Conservation (phyloP, 2,888 invertebrate genomes). For the Notodonta dromedarius region DNA sequence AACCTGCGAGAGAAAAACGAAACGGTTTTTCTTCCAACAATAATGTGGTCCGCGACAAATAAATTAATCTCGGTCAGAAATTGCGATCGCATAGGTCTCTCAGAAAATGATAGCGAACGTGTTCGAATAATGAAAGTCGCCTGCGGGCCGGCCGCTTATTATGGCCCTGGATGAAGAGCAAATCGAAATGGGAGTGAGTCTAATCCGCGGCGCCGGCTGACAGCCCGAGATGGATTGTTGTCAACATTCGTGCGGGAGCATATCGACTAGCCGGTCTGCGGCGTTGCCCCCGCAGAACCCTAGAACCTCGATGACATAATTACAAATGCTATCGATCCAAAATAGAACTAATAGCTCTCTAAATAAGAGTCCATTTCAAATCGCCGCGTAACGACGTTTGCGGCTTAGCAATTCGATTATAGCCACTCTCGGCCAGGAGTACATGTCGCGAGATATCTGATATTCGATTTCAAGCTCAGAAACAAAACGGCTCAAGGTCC, state of each 20-base stretch:
- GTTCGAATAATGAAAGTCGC: constrained; percentile 58
- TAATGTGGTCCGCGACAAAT: constrained; percentile 66
- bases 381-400: constrained; percentile 42
- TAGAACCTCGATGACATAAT: constrained; percentile 26
- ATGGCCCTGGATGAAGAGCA: constrained; percentile 61
- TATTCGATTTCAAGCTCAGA: constrained; percentile 76
- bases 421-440: constrained; percentile 65
- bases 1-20: constrained; percentile 63
- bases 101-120: constrained; percentile 43
- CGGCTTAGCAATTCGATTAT: constrained; percentile 53
- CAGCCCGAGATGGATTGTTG: constrained; percentile 80
- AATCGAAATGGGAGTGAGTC: constrained; percentile 81
- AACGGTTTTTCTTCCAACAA: constrained; percentile 58
- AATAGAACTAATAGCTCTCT: constrained; percentile 42
- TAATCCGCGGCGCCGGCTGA: constrained; percentile 79
- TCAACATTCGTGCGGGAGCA: constrained; percentile 81
- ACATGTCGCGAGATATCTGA: constrained; percentile 65
- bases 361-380: constrained; percentile 60
- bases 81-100: constrained; percentile 62
- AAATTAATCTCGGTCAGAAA: constrained; percentile 71
- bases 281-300: constrained; percentile 35
- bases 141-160: constrained; percentile 60
- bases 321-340: constrained; percentile 33
- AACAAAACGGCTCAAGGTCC: constrained; percentile 72
- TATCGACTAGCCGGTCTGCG: constrained; percentile 75